Evolutionary conservation across 1,140 invertebrate species (phyloP).

Genomic region (Stenopsyche tienmushanensis): DNA sequence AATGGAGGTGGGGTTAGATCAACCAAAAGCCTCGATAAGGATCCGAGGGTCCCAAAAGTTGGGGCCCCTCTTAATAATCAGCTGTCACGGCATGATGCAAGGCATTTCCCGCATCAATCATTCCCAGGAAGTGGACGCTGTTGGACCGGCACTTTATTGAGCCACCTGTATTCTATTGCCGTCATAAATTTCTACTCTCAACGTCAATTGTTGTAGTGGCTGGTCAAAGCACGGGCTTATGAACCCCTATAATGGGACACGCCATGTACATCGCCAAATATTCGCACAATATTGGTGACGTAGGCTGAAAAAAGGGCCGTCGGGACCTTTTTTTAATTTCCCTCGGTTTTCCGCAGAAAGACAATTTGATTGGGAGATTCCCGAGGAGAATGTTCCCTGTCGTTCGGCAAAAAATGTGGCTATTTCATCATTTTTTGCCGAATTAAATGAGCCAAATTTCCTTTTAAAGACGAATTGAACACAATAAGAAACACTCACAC

Average conservation of each 20-base stretch:
- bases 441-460: neutral
- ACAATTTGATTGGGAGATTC: too few relatives aligned
- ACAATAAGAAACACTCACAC: too few relatives aligned
- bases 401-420: too few relatives aligned
- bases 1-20: too few relatives aligned
- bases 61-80: neutral
- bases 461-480: too few relatives aligned
- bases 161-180: conserved; percentile 10
- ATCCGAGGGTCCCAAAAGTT: neutral
- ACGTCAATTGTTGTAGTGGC: conserved; percentile 12
- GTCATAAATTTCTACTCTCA: neutral
- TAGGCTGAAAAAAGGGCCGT: neutral
- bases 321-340: neutral
- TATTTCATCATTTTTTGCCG: neutral
- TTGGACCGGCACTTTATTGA: too few relatives aligned
- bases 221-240: neutral
- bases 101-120: conserved; percentile 1
- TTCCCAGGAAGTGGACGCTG: neutral
- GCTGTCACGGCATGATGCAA: neutral
- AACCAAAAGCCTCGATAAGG: neutral
- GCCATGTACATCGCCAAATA: too few relatives aligned
- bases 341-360: too few relatives aligned
- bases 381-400: too few relatives aligned
- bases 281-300: neutral
- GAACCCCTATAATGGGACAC: neutral